phyloP scores from a whole-genome alignment of 2,113 vertebrate species.

The Carettochelys insculpta region DNA sequence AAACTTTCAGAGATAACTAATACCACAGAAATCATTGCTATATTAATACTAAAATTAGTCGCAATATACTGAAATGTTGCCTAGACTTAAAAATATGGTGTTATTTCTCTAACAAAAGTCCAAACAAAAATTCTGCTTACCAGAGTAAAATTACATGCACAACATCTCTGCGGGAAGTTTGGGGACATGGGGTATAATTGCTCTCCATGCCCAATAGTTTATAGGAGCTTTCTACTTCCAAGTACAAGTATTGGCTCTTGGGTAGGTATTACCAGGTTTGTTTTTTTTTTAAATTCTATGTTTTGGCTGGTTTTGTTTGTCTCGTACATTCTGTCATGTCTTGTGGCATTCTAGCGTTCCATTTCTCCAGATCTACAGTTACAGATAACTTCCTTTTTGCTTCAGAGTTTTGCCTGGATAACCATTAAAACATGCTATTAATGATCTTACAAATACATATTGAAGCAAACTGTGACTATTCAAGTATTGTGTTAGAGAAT shows the following conservation, averaged over 20 bases:
- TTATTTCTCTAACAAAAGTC: background rate
- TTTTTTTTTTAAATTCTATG: background rate
- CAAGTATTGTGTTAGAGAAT: no score
- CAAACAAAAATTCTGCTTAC: background rate
- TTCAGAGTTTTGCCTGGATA: background rate
- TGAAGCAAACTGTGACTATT: background rate
- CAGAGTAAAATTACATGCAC: background rate
- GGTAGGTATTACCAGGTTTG: no score
- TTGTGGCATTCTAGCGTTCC: fast-evolving
- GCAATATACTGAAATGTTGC: background rate
- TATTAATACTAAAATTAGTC: background rate
- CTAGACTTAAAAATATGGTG: background rate
- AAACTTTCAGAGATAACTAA: background rate
- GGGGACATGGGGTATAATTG: background rate
- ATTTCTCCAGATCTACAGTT: background rate
- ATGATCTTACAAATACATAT: background rate
- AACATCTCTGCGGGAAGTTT: background rate
- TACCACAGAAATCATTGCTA: background rate
- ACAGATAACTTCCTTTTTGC: background rate
- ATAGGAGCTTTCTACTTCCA: background rate
- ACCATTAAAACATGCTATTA: background rate
- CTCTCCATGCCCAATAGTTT: background rate
- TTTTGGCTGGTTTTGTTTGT: background rate
- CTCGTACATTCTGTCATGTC: background rate
- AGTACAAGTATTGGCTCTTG: no score